Conservation (phyloP, 2,888 invertebrate species). For the Dynastes grantii region DNA sequence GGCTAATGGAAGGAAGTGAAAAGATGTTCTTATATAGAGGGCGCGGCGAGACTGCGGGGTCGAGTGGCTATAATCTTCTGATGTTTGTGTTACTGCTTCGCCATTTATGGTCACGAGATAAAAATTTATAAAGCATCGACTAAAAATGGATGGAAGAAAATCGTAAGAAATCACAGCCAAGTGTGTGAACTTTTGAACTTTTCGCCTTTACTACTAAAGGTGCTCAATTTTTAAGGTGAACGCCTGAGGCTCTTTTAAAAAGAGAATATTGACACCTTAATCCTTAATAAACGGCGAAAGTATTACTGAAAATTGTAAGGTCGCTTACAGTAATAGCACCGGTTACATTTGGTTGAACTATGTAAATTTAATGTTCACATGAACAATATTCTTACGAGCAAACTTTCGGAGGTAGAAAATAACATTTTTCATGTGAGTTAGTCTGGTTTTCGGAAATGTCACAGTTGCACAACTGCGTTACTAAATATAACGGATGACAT, state of each 20-base stretch:
- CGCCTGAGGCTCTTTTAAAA: background rate
- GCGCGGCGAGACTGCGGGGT: background rate
- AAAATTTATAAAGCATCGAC: conserved; percentile 27
- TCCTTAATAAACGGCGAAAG: no score
- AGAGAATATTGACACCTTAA: background rate
- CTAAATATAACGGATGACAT: no score
- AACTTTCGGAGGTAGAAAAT: no score
- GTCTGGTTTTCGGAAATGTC: no score
- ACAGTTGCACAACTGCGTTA: no score
- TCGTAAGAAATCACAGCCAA: conserved; percentile 7
- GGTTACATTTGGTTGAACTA: no score
- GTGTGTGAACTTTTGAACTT: background rate
- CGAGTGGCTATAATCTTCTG: conserved; percentile 25
- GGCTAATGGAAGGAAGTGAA: conserved; percentile 3
- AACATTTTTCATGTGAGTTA: no score
- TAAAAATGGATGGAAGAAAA: background rate
- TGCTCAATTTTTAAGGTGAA: background rate
- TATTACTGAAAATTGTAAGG: no score
- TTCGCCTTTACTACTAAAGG: background rate
- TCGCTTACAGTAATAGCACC: no score
- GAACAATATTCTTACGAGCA: no score
- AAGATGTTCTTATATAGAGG: conserved; percentile 5
- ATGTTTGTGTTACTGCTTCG: conserved; percentile 26
- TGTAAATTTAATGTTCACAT: no score
- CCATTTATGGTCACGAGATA: conserved; percentile 29